These are phyloP conservation scores for Caenorhabditis doughertyi DNA, from an alignment of 2,888 invertebrate genomes.

Conservation along the genomic window DNA sequence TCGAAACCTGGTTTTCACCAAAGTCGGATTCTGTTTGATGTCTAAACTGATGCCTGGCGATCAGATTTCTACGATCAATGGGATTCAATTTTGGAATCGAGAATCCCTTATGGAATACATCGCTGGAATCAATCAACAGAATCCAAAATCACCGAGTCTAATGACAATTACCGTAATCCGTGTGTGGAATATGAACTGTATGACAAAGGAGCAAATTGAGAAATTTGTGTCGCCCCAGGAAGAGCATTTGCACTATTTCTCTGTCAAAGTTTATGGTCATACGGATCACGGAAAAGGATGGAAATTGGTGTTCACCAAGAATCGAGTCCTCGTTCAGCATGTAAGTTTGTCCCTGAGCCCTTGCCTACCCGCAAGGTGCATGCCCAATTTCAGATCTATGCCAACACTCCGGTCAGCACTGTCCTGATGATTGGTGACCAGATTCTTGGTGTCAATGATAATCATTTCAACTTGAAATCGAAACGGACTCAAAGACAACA, in stretches of 20 bases:
- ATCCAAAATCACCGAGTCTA: neutral
- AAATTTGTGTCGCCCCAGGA: neutral
- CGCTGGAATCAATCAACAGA: no score
- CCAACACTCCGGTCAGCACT: neutral
- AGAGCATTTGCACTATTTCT: constrained; percentile 12
- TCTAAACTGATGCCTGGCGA: constrained; percentile 11
- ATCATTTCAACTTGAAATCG: neutral
- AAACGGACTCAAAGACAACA: no score
- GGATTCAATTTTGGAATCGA: neutral
- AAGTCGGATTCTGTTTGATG: neutral
- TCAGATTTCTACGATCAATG: constrained; percentile 9
- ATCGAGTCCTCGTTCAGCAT: neutral
- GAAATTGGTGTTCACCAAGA: neutral
- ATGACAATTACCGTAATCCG: constrained; percentile 11
- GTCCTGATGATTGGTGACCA: neutral
- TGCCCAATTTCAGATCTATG: neutral
- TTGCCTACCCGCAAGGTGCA: neutral
- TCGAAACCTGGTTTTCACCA: constrained; percentile 1
- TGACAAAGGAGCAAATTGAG: neutral
- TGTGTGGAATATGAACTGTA: constrained; percentile 21
- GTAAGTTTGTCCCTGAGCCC: neutral
- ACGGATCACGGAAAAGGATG: neutral
- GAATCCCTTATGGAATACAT: neutral
- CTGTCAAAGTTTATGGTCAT: neutral
- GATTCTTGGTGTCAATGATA: neutral